Percentiles rank a stretch among this genome's conserved stretches.
Conservation (phyloP, 2,888 invertebrate species). For the Melanophora roralis region DNA sequence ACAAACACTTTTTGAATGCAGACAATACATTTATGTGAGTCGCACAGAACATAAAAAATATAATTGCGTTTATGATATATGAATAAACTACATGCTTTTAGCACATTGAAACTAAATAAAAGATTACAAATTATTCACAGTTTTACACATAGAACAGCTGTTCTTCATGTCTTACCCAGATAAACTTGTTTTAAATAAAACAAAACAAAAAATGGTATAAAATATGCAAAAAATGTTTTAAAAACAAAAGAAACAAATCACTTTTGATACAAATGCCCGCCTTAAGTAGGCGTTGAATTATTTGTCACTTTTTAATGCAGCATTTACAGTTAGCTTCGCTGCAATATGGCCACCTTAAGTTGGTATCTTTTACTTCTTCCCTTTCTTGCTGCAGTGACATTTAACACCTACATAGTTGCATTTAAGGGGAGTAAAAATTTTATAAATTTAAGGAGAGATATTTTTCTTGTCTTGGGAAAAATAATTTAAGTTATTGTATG, state of each 20-base stretch:
- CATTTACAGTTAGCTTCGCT: neutral
- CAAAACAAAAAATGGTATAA: neutral
- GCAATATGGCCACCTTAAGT: constrained; percentile 22
- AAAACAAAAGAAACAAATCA: constrained; percentile 40
- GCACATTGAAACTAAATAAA: neutral
- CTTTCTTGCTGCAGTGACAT: neutral
- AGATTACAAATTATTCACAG: no score
- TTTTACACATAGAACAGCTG: constrained; percentile 42
- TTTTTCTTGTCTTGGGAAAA: neutral
- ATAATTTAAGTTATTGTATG: neutral
- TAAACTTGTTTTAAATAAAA: neutral
- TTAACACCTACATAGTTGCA: constrained; percentile 8
- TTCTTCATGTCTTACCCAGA: constrained; percentile 47
- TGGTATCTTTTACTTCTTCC: neutral
- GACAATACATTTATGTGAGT: constrained; percentile 1
- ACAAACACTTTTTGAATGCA: constrained; percentile 22
- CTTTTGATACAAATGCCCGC: constrained; percentile 29
- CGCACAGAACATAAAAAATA: neutral
- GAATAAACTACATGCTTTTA: constrained; percentile 22
- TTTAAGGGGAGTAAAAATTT: constrained; percentile 11
- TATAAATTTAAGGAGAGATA: constrained; percentile 4
- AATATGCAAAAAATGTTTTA: constrained; percentile 38
- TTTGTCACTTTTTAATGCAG: constrained; percentile 20
- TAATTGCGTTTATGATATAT: constrained; percentile 12
- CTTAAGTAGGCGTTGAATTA: constrained; percentile 59